Conservation (phyloP, 2,113 vertebrate genomes). For the Seriola aureovittata region DNA sequence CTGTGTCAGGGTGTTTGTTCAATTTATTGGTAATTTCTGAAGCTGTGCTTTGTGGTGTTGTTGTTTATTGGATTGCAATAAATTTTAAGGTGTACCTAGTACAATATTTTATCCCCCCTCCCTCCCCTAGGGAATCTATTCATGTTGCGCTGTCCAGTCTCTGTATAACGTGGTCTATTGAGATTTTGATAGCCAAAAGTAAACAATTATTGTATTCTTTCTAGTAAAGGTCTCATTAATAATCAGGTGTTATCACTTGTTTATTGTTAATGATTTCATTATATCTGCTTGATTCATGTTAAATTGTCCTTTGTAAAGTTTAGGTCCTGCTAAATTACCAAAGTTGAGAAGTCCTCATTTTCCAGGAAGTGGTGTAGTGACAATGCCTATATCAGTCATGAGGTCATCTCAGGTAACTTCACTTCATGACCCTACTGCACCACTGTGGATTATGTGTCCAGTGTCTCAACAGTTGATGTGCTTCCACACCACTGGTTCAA, state of each 20-base stretch:
- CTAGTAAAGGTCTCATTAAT: neutral
- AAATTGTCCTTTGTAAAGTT: conserved; percentile 1
- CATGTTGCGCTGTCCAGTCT: neutral
- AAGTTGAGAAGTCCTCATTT: neutral
- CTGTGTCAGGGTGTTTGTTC: conserved; percentile 34
- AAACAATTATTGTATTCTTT: neutral
- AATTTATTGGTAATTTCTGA: conserved; percentile 29
- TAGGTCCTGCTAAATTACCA: neutral
- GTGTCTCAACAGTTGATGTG: neutral
- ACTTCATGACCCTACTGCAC: neutral
- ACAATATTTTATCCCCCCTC: neutral
- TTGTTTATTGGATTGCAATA: conserved; percentile 35
- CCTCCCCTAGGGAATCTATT: conserved; percentile 1
- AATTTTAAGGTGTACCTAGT: neutral
- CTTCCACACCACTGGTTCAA: neutral
- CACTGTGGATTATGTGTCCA: conserved; percentile 8
- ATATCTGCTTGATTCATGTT: neutral
- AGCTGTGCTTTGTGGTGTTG: neutral
- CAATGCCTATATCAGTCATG: conserved; percentile 3
- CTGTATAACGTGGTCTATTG: neutral
- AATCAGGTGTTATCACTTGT: neutral
- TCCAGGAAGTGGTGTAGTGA: neutral
- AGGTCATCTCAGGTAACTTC: conserved; percentile 41
- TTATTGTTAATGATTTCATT: neutral
- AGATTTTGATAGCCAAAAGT: conserved; percentile 18